These are phyloP conservation scores for Pipistrellus kuhlii DNA, from an alignment of 2,797 vertebrate genomes.

Conservation along the genomic window DNA sequence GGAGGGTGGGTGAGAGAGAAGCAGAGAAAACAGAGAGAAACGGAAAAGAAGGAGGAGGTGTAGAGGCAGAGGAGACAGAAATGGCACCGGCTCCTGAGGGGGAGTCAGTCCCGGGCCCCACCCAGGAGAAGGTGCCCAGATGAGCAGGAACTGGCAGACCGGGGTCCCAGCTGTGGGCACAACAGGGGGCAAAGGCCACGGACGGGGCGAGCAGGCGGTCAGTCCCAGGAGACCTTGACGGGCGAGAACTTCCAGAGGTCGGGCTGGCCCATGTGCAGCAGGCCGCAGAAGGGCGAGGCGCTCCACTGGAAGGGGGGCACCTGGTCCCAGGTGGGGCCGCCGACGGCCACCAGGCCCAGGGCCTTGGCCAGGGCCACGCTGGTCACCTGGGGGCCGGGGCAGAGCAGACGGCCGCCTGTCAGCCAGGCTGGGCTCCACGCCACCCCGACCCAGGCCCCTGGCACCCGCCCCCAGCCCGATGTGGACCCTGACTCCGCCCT, in stretches of 20 bases:
- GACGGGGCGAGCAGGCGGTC: not conserved
- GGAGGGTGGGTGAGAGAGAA: not conserved
- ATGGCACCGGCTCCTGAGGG: accelerated
- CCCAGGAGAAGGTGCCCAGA: not conserved
- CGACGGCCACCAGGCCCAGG: conserved; percentile 91
- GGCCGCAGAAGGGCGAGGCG: conserved; percentile 90
- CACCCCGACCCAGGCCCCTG: not conserved
- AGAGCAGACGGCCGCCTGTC: not conserved
- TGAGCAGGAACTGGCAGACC: not conserved
- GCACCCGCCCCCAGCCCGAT: not conserved
- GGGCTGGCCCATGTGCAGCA: conserved; percentile 95
- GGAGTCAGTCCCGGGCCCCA: not conserved
- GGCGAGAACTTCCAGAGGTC: conserved; percentile 94
- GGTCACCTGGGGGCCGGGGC: conserved; percentile 89
- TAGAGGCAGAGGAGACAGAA: not conserved
- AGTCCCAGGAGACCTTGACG: conserved; percentile 91
- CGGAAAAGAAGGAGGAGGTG: not conserved
- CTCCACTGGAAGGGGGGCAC: conserved; percentile 96
- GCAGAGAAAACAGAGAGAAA: not conserved
- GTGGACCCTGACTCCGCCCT: not conserved
- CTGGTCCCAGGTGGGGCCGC: conserved; percentile 94
- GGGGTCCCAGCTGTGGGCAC: not conserved
- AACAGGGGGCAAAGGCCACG: not conserved
- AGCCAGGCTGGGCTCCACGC: not conserved
- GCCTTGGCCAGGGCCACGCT: conserved; percentile 88